A percentile compares a stretch with the other conserved stretches of the same genome.
Evolutionary conservation across 2,113 vertebrate species (phyloP).

Genomic region (Eulacestoma nigropectus): DNA sequence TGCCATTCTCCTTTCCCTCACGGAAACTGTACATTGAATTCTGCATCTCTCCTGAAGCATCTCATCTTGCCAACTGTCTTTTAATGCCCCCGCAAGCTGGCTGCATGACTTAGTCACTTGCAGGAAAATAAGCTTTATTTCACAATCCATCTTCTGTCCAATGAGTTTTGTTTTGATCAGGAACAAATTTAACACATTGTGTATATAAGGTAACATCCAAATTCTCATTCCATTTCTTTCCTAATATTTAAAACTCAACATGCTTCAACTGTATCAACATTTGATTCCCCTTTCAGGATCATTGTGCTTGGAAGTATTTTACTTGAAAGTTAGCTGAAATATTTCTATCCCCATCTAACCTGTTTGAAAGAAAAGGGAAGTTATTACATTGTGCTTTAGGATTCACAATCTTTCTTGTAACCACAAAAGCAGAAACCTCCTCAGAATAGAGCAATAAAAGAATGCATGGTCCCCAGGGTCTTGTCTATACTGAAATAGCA

Average conservation of each 20-base stretch:
- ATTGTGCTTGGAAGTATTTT: neutral
- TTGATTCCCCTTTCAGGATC: neutral
- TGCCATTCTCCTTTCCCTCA: constrained; percentile 23
- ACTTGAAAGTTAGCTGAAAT: neutral
- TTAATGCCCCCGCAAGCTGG: constrained; percentile 4
- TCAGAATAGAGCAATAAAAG: neutral
- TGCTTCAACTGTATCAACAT: neutral
- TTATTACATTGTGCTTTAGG: neutral
- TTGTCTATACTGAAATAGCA: neutral
- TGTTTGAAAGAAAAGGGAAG: neutral
- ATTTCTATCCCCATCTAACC: neutral
- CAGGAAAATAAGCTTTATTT: neutral
- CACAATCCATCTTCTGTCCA: neutral
- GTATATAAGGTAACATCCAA: neutral
- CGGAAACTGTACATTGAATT: neutral
- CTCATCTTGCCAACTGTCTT: constrained; percentile 2
- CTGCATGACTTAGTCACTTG: neutral
- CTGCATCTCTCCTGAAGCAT: constrained; percentile 14
- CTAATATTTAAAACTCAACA: neutral
- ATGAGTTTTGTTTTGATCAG: constrained; percentile 5
- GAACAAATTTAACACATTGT: neutral
- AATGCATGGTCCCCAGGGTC: neutral
- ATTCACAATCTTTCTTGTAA: neutral
- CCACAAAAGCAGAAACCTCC: neutral
- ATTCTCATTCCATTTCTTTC: neutral